Percentiles rank a stretch among this genome's conserved stretches.
Evolutionary conservation across 2,888 invertebrate genomes (phyloP).

Genomic region (Lottia gigantea): DNA sequence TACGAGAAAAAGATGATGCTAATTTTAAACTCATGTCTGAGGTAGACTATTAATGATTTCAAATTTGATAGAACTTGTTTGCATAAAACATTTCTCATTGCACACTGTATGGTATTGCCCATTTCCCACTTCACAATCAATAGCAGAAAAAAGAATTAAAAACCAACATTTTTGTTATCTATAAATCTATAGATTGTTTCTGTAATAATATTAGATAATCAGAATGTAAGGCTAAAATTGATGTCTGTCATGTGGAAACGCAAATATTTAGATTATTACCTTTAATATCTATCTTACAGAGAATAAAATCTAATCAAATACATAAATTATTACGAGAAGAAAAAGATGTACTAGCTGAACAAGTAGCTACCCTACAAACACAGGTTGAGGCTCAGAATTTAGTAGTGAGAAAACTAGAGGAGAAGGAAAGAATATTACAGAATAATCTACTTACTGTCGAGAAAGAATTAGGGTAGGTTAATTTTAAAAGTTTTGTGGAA

Average conservation of each 20-base stretch:
- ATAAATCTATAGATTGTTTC: too few relatives aligned
- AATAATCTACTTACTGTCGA: conserved; percentile 92
- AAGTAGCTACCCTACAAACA: conserved; percentile 82
- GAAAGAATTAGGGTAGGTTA: conserved; percentile 80
- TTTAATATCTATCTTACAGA: conserved; percentile 37
- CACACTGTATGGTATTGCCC: too few relatives aligned
- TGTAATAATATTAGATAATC: too few relatives aligned
- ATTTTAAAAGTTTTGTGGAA: too few relatives aligned
- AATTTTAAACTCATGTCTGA: conserved; percentile 99
- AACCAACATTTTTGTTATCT: too few relatives aligned
- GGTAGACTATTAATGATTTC: conserved; percentile 43
- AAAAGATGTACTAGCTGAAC: conserved; percentile 91
- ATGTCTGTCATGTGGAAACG: too few relatives aligned
- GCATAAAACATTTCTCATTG: too few relatives aligned
- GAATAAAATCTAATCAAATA: conserved; percentile 81
- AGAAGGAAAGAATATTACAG: conserved; percentile 93
- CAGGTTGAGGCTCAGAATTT: conserved; percentile 95
- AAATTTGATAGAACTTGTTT: too few relatives aligned
- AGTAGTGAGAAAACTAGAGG: conserved; percentile 92
- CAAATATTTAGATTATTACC: too few relatives aligned
- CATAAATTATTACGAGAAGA: conserved; percentile 94
- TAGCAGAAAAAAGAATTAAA: too few relatives aligned
- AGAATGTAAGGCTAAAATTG: too few relatives aligned
- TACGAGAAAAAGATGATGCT: conserved; percentile 92
- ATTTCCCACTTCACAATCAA: too few relatives aligned